Evolutionary conservation across 2,888 invertebrate species (phyloP), one percentile per base, ranked within the genome.

Genomic region (Limnephilus marmoratus): DNA sequence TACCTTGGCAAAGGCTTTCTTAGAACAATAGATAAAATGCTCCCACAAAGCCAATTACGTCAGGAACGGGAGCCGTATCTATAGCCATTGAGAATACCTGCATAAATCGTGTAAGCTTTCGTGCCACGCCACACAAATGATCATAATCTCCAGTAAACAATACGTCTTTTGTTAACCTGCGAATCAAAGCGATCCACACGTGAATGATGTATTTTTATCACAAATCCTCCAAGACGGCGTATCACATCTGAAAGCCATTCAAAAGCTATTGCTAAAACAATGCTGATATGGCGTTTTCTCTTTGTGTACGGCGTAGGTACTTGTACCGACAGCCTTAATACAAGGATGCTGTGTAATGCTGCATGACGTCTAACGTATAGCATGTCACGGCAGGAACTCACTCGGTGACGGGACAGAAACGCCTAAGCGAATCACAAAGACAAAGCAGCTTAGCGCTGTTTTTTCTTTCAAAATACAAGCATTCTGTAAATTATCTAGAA

Each of bases 171-270:
- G 86, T 86, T 45, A 86, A 86, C 86, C 45, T 86, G 86, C n/a
- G 86, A 86, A 86, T 86, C 86, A 86, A 86, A 86, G 86, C 86
- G 13, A 86, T 41, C 9, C 45, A 31, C n/a, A 45, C 15, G 41
- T 49, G 86, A 86, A 86, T 86, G 86, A 86, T 29, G n/a, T 85
- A 85, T 86, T 86, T 86, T 45, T 37, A 49, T 29, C 41, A 45
- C 29, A 45, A 86, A 9, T 86, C 29, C 86, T 45, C 15, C 41
- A 49, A 86, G 86, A 37, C n/a, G n/a, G 13, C 41, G 86, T 45
- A 86, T 86, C 86, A n/a, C 45, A 29, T 86, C 37, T 45, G n/a
- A 86, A 86, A 86, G 29, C 86, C 86, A 86, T 86, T 86, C 86
- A 86, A 45, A 68, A 49, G 86, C n/a, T 45, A 86, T 45, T 11